Evolutionary conservation across 2,797 vertebrate species (phyloP).

Genomic region (Chiroxiphia lanceolata): DNA sequence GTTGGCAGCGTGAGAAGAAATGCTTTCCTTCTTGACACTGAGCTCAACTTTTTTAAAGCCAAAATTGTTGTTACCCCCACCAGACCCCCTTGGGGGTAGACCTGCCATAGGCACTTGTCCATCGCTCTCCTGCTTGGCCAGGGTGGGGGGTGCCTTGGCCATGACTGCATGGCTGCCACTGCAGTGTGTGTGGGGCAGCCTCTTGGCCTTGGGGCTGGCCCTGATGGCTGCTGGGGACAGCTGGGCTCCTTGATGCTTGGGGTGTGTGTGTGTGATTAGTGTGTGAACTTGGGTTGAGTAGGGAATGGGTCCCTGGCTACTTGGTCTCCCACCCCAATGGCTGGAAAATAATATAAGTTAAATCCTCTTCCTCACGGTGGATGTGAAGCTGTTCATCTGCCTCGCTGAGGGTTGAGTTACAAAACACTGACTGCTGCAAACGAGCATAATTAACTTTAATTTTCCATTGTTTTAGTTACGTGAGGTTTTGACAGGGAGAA

Average conservation of each 20-base stretch:
- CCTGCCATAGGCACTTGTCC: neutral
- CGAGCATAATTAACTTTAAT: neutral
- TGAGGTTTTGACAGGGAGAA: neutral
- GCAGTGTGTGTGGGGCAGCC: neutral
- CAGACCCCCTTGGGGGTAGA: neutral
- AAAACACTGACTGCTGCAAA: neutral
- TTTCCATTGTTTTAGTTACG: neutral
- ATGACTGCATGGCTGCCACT: neutral
- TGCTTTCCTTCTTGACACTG: neutral
- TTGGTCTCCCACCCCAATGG: neutral
- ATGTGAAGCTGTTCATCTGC: neutral
- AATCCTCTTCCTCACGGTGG: neutral
- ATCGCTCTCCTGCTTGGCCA: neutral
- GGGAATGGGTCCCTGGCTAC: neutral
- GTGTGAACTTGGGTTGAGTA: neutral
- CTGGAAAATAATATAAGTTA: neutral
- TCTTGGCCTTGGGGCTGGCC: too few species aligned
- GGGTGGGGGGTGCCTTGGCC: fast-evolving
- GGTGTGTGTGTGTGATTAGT: fast-evolving
- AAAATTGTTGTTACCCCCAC: fast-evolving
- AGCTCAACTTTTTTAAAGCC: neutral
- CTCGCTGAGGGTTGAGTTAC: fast-evolving
- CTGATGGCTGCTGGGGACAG: fast-evolving
- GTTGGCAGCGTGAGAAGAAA: neutral
- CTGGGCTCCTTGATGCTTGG: fast-evolving